Evolutionary conservation across 2,113 vertebrate species (phyloP).

Genomic region (Sapajus apella): DNA sequence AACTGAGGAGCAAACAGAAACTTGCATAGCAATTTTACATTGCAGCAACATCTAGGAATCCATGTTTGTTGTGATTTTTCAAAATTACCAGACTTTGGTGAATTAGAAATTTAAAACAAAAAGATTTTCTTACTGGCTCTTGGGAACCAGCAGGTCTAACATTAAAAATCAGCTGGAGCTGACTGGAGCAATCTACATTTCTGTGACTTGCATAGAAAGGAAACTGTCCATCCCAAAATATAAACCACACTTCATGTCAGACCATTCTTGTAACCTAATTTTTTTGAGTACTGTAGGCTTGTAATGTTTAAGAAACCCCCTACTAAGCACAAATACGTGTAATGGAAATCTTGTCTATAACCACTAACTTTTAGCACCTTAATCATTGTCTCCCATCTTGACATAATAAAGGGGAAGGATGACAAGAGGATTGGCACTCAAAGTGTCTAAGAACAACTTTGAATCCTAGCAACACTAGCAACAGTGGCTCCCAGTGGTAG

Average conservation of each 20-base stretch:
- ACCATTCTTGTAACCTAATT: not conserved
- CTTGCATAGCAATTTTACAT: not conserved
- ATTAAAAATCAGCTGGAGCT: not conserved
- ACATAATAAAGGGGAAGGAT: not conserved
- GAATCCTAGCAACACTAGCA: not conserved
- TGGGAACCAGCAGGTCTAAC: not conserved
- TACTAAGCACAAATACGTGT: not conserved
- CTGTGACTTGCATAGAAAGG: not conserved
- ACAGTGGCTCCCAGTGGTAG: not conserved
- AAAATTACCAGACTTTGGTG: not conserved
- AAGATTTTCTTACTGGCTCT: not conserved
- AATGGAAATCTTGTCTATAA: not conserved
- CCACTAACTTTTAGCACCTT: not conserved
- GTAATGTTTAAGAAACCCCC: conserved; percentile 8
- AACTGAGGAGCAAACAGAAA: not conserved
- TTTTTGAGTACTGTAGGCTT: not conserved
- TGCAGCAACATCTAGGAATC: not conserved
- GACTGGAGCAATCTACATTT: not conserved
- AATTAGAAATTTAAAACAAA: conserved; percentile 20
- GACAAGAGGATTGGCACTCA: not conserved
- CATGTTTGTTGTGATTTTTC: conserved; percentile 46
- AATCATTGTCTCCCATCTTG: not conserved
- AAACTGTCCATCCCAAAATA: not conserved
- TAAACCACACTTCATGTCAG: not conserved
- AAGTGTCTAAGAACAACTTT: not conserved